Evolutionary conservation across 2,888 invertebrate genomes (phyloP).

Genomic region (Spicauda simplicius): DNA sequence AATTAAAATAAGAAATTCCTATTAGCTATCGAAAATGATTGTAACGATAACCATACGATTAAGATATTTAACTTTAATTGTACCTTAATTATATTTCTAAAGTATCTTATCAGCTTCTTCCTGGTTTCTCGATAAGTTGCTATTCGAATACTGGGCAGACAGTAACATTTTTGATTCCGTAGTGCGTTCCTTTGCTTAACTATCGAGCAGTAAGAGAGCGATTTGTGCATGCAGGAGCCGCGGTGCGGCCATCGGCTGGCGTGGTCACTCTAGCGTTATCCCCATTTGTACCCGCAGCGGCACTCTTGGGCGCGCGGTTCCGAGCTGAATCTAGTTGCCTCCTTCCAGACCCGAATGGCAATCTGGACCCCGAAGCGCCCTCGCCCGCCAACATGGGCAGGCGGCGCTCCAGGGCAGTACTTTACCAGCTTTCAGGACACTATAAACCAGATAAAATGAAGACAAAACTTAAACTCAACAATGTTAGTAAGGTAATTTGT

Average conservation of each 20-base stretch:
- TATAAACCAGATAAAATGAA: conserved; percentile 97
- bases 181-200: conserved; percentile 11
- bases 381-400: conserved; percentile 96
- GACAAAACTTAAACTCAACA: conserved; percentile 96
- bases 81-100: no score
- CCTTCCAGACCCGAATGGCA: conserved; percentile 93
- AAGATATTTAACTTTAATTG: no score
- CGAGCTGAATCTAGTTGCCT: conserved; percentile 92
- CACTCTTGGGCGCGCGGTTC: conserved; percentile 91
- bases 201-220: conserved; percentile 72
- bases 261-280: conserved; percentile 86
- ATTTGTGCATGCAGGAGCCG: conserved; percentile 84
- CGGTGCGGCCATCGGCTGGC: conserved; percentile 85
- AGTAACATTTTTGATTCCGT: conserved; percentile 13
- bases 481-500: conserved; percentile 88
- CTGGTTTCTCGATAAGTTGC: not conserved
- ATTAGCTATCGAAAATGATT: not conserved
- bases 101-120: no score
- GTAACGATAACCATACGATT: not conserved
- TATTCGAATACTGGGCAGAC: not conserved
- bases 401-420: conserved; percentile 96
- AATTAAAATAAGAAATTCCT: no score
- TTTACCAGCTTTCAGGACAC: conserved; percentile 98
- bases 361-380: conserved; percentile 91
- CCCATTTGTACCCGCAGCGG: conserved; percentile 89